Evolutionary conservation across 2,113 vertebrate species (phyloP), one percentile per base, ranked within the genome.

Genomic region (Sphaerodactylus townsendi): DNA sequence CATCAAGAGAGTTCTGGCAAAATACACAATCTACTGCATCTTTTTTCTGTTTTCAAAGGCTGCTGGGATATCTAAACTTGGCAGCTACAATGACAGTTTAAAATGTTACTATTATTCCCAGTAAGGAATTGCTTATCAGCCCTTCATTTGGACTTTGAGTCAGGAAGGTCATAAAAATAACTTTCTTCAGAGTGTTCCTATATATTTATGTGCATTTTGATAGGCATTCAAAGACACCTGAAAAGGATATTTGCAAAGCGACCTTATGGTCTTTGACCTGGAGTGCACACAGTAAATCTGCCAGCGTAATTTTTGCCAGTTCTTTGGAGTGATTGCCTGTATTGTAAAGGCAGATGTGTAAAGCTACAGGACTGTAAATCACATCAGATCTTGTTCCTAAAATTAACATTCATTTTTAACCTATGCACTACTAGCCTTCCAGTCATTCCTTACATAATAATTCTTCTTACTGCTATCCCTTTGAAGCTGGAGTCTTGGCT

Each of bases 221-320:
- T 59, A 94, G 89, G 83, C 93, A 90, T 94, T 93, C 86, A 90
- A 88, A 90, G 89, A 92, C 85, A 94, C 91, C 90, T 94, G 93
- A 93, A 95, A 95, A 94, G 92, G 91, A 94, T 94, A 95, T 95
- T 94, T 95, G 91, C 85, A 93, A 92, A 92, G 82, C 90, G 93
- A 94, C 85, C 89, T 70, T 92, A 74, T 92, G 92, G 91, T 92
- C 92, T 91, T 91, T 93, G 91, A 94, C 90, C 91, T 93, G 79
- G 2, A 0, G 83, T 90, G 89, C 80, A 89, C 90, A 91, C 84
- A 94, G 90, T 94, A 95, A 95, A 95, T 95, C 93, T 94, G 90
- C 85, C 88, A 89, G 78, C 80, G 77, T 86, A 91, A 91, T 86
- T 85, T 78, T 79, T 91, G 87, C 88, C 89, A 93, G 93, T 92